A percentile compares a stretch with the other conserved stretches of the same genome.
Conservation (phyloP, 2,888 invertebrate species). For the Aphodius sticticus region DNA sequence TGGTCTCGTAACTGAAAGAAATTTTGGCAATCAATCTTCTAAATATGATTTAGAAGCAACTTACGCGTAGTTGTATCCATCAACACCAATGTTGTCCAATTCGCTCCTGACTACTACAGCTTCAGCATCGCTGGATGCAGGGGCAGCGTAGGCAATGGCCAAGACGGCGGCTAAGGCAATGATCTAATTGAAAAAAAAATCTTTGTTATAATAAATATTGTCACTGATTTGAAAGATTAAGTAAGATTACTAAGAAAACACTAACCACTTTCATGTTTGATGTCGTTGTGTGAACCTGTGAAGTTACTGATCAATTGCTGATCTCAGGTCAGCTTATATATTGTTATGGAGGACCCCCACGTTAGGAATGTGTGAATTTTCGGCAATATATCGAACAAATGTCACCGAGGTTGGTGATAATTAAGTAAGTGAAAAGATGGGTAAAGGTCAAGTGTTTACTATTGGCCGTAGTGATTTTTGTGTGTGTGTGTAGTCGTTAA, state of each 20-base stretch:
- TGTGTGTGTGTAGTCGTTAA: not conserved
- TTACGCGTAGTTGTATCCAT: slow-evolving; percentile 50
- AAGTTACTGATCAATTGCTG: not conserved
- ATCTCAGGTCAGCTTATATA: not conserved
- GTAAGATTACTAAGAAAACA: not conserved
- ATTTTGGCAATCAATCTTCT: not conserved
- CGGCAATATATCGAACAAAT: slow-evolving; percentile 4
- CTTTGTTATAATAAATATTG: not conserved
- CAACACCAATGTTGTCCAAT: slow-evolving; percentile 65
- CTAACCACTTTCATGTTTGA: slow-evolving; percentile 34
- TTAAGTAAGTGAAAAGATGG: not conserved
- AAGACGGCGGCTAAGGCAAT: slow-evolving; percentile 43
- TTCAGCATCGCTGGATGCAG: slow-evolving; percentile 57
- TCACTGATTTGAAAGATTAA: not conserved
- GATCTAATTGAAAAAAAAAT: slow-evolving; percentile 39
- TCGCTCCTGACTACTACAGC: slow-evolving; percentile 70
- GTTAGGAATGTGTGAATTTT: not conserved
- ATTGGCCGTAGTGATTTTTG: not conserved
- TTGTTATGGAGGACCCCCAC: not conserved
- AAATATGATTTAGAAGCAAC: slow-evolving; percentile 17
- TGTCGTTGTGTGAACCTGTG: not conserved
- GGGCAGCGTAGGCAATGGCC: slow-evolving; percentile 47
- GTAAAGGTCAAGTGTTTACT: not conserved
- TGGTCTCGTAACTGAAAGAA: slow-evolving; percentile 67
- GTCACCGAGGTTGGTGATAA: not conserved